Conservation (phyloP, 2,888 invertebrate genomes). For the Limnephilus marmoratus region DNA sequence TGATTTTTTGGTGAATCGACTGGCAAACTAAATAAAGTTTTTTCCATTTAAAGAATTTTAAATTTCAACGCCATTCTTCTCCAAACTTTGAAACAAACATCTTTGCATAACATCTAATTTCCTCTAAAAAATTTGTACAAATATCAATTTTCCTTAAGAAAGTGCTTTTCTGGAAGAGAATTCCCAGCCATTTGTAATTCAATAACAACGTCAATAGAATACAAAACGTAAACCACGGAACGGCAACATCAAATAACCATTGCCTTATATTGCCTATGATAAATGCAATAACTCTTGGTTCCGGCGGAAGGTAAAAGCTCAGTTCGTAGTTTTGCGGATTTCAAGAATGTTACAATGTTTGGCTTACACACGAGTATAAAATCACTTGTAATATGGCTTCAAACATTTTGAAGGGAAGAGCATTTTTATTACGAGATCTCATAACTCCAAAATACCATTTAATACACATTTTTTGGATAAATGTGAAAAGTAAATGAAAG, state of each 20-base stretch:
- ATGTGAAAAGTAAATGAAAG: background rate
- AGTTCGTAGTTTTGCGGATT: background rate
- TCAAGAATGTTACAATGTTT: background rate
- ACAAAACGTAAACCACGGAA: constrained; percentile 16
- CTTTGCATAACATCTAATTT: too few species aligned
- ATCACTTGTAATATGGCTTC: background rate
- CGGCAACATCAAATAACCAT: constrained; percentile 42
- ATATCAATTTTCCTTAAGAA: background rate
- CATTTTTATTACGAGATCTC: background rate
- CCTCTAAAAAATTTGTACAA: background rate
- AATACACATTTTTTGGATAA: background rate
- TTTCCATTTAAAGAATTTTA: too few species aligned
- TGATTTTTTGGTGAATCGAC: too few species aligned
- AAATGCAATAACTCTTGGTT: constrained; percentile 48
- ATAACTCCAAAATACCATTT: background rate
- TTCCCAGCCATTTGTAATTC: constrained; percentile 19
- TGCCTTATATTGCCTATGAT: constrained; percentile 49
- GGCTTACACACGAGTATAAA: background rate
- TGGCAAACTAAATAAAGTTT: too few species aligned
- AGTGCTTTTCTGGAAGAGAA: background rate
- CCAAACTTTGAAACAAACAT: too few species aligned
- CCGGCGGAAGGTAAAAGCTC: background rate
- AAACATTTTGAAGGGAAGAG: background rate
- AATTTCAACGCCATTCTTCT: too few species aligned
- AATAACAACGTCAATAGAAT: constrained; percentile 29